These are phyloP conservation scores for Smittia sp. DNA, from an alignment of 2,888 invertebrate species.

Conservation along the genomic window DNA sequence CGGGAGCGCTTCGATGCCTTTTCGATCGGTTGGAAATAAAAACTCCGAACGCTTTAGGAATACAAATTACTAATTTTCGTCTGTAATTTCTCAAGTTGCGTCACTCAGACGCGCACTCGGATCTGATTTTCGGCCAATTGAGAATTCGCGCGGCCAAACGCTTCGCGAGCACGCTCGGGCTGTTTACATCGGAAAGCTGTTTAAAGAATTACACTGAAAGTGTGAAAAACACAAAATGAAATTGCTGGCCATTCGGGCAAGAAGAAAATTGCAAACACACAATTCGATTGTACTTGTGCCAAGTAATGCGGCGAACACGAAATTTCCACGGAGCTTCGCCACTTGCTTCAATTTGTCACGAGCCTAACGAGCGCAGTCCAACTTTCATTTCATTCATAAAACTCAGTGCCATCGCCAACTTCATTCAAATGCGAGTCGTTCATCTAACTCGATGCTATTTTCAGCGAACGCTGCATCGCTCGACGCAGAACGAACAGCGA, in stretches of 20 bases:
- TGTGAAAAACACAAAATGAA: conserved; percentile 17
- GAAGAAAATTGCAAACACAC: not conserved
- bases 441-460: not conserved
- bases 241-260: not conserved
- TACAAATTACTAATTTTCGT: conserved; percentile 13
- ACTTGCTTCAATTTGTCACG: not conserved
- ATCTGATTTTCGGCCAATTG: not conserved
- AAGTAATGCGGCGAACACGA: not conserved
- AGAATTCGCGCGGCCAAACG: not conserved
- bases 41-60: not conserved
- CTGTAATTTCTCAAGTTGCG: not conserved
- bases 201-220: conserved; percentile 17
- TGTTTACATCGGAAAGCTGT: conserved; percentile 11
- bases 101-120: not conserved
- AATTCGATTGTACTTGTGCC: conserved; percentile 8
- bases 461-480: not conserved
- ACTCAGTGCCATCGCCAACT: not conserved
- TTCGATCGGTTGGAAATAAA: not conserved
- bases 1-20: not conserved
- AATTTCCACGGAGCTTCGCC: not conserved
- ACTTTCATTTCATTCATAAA: not conserved
- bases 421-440: not conserved
- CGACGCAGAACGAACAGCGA: too few relatives aligned
- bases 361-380: not conserved
- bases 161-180: not conserved